phyloP scores from a whole-genome alignment of 1,140 invertebrate species.

The Lutraria rhynchaena region DNA sequence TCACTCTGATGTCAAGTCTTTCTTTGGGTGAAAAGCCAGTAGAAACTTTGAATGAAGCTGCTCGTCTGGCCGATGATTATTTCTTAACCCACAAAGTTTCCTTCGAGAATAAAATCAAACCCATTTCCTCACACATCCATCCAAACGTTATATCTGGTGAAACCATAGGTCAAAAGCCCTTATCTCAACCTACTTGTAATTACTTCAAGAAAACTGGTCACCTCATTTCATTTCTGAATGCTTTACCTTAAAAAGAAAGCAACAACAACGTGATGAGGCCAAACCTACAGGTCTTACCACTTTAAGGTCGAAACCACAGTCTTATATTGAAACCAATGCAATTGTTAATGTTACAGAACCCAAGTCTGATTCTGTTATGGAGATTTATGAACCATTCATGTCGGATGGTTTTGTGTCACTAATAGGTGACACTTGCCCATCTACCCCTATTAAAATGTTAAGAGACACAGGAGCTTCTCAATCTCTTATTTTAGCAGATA shows the following conservation, averaged over 20 bases:
- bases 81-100: conserved; percentile 14
- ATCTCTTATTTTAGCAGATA: conserved; percentile 48
- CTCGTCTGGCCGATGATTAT: conserved; percentile 22
- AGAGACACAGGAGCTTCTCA: conserved; percentile 32
- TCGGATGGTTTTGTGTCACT: conserved; percentile 37
- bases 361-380: conserved; percentile 16
- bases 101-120: conserved; percentile 7
- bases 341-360: conserved; percentile 21
- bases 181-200: conserved; percentile 19
- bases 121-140: background rate
- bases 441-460: conserved; percentile 24
- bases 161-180: conserved; percentile 20
- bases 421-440: conserved; percentile 20
- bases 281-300: conserved; percentile 22
- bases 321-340: background rate
- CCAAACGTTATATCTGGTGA: background rate
- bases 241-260: conserved; percentile 25
- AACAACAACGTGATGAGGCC: conserved; percentile 25
- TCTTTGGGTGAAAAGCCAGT: conserved; percentile 43
- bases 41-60: conserved; percentile 24
- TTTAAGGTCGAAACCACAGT: conserved; percentile 28
- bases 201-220: conserved; percentile 15
- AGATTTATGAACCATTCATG: conserved; percentile 40
- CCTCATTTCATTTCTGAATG: conserved; percentile 31
- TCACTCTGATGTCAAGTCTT: conserved; percentile 31